phyloP scores from a whole-genome alignment of 2,888 invertebrate species.

The Oscheius myriophilus region DNA sequence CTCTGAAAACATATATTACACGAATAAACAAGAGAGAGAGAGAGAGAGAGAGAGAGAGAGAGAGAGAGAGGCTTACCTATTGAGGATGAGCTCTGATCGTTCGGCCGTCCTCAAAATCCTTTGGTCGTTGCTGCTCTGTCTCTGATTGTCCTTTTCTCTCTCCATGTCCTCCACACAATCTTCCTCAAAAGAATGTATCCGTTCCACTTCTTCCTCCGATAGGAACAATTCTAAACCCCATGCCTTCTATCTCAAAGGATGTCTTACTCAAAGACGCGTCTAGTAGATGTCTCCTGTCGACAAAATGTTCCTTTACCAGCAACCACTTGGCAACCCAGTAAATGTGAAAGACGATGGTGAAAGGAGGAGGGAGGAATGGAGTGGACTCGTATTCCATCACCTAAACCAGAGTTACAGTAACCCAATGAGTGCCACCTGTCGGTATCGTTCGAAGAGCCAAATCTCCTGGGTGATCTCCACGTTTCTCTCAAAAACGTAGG shows the following conservation, averaged over 20 bases:
- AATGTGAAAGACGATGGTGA: slow-evolving; percentile 62
- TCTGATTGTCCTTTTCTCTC: slow-evolving; percentile 82
- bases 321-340: slow-evolving; percentile 39
- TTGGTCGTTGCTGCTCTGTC: slow-evolving; percentile 72
- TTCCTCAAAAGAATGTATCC: slow-evolving; percentile 95
- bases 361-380: slow-evolving; percentile 88
- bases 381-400: slow-evolving; percentile 97
- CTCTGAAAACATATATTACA: slow-evolving; percentile 52
- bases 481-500: slow-evolving; percentile 78
- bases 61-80: no score
- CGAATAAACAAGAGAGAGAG: neutral
- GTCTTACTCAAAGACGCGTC: slow-evolving; percentile 62
- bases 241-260: slow-evolving; percentile 80
- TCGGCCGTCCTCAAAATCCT: slow-evolving; percentile 72
- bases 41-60: neutral
- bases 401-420: slow-evolving; percentile 27
- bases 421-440: slow-evolving; percentile 75
- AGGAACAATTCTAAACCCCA: slow-evolving; percentile 89
- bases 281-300: slow-evolving; percentile 44
- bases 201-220: slow-evolving; percentile 90
- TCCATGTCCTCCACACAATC: slow-evolving; percentile 94
- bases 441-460: slow-evolving; percentile 99
- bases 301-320: slow-evolving; percentile 36
- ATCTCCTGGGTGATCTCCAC: slow-evolving; percentile 94
- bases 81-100: slow-evolving; percentile 72